Conservation (phyloP, 2,113 vertebrate genomes). For the Myanophis thanlyinensis region DNA sequence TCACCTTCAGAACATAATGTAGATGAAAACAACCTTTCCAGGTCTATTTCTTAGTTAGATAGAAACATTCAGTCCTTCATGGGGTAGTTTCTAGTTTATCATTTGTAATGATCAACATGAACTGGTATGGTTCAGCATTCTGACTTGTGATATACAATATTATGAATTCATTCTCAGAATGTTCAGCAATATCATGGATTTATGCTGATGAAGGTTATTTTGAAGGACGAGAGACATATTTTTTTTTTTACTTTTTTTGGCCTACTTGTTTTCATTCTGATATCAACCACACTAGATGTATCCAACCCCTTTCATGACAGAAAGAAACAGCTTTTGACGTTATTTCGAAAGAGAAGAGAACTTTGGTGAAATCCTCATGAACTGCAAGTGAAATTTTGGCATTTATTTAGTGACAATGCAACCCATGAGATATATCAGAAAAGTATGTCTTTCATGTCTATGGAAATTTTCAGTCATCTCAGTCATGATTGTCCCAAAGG, state of each 20-base stretch:
- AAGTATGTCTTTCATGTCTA: too few species aligned
- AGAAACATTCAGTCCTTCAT: background rate
- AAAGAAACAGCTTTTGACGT: background rate
- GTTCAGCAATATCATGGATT: background rate
- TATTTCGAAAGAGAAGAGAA: background rate
- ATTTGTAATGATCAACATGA: background rate
- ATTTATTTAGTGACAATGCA: background rate
- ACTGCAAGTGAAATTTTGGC: background rate
- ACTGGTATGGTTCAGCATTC: background rate
- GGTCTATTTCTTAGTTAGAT: background rate
- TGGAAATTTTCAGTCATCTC: too few species aligned
- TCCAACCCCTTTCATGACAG: background rate
- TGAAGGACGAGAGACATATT: background rate
- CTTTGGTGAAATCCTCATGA: background rate
- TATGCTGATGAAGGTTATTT: background rate
- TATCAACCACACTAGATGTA: background rate
- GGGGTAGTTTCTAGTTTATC: background rate
- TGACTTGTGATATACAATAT: background rate
- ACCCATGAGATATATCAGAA: background rate
- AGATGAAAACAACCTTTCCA: background rate
- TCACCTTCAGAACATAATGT: background rate
- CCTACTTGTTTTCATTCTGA: background rate
- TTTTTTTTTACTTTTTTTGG: background rate
- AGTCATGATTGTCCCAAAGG: too few species aligned
- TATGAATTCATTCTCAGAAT: background rate